Evolutionary conservation across 2,888 invertebrate genomes (phyloP), one percentile per base, ranked within the genome.

Genomic region (Diplazon laetatorius): DNA sequence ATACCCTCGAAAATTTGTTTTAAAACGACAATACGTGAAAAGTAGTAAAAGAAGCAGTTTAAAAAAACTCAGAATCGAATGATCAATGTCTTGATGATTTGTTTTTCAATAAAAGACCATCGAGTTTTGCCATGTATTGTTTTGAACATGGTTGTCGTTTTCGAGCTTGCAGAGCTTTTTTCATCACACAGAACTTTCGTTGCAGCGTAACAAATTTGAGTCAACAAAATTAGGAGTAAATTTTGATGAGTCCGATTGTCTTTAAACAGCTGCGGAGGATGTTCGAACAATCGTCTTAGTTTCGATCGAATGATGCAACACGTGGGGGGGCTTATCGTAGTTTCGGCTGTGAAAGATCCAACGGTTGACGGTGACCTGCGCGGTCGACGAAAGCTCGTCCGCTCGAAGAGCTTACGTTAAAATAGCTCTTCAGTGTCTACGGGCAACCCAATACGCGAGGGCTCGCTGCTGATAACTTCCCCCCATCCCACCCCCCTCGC

Each of bases 371-470:
- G 69, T 79, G 78, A 72, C 78, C 69, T 82, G 82, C 81, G 82
- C 81, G 78, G 59, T 72, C 76, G 76, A 69, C 72, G 52, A 20
- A 65, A 68, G 65, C 63, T 68, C 30, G 6, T n/a, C 65, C 48
- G 48, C 46, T 55, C 46, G 63, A 37, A 63, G 70, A 78, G 69
- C 69, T 75, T 68, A 68, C 76, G 65, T 50, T 76, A 70, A 74
- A 82, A 69, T 73, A 70, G 55, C 66, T 57, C 52, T 66, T 82
- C 85, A 86, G 86, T 86, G 77, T 80, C 68, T 77, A 60, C 79
- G 79, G 76, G 79, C 78, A 80, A 69, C 81, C 81, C 84, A 80
- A 68, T 55, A 80, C 76, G 82, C 65, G 50, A 84, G 75, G 85
- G 82, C 66, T 73, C 42, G 52, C 30, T 25, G 14, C 55, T 52